Evolutionary conservation across 1,140 invertebrate species (phyloP).

Genomic region (Rhagoletis zephyria): DNA sequence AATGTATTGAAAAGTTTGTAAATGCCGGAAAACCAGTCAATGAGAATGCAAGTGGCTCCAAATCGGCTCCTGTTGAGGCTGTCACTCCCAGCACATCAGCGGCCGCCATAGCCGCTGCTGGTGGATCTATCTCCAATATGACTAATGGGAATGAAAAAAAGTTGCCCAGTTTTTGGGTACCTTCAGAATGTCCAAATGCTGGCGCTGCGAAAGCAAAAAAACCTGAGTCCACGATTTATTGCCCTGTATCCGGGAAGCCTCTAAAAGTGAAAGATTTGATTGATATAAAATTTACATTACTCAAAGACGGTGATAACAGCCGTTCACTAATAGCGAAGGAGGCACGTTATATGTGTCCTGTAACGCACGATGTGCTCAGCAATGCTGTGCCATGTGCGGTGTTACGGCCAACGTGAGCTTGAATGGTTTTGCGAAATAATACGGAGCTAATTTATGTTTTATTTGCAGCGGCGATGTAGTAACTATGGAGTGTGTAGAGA

Average conservation of each 20-base stretch:
- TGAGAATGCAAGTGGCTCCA: slow-evolving; percentile 2
- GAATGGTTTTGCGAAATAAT: background rate
- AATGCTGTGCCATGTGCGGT: slow-evolving; percentile 96
- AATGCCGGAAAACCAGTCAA: slow-evolving; percentile 75
- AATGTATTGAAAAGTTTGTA: slow-evolving; percentile 83
- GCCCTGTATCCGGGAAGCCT: slow-evolving; percentile 92
- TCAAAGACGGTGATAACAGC: slow-evolving; percentile 89
- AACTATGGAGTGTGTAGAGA: slow-evolving; percentile 96
- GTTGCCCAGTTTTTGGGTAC: slow-evolving; percentile 98
- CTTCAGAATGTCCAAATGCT: slow-evolving; percentile 91
- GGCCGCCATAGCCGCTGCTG: slow-evolving; percentile 59
- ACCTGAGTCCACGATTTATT: slow-evolving; percentile 92
- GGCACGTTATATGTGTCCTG: slow-evolving; percentile 96
- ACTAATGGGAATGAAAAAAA: slow-evolving; percentile 78
- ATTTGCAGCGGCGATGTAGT: slow-evolving; percentile 87
- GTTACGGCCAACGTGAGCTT: slow-evolving; percentile 88
- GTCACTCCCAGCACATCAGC: slow-evolving; percentile 56
- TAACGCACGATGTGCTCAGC: slow-evolving; percentile 95
- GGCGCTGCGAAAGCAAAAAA: slow-evolving; percentile 83
- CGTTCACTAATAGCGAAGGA: slow-evolving; percentile 87
- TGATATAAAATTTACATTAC: slow-evolving; percentile 92
- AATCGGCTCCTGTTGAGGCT: slow-evolving; percentile 59
- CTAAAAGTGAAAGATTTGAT: slow-evolving; percentile 93
- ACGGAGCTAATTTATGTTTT: background rate
- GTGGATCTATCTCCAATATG: slow-evolving; percentile 85